Conservation (phyloP, 2,888 invertebrate genomes). For the Fragum fragum region DNA sequence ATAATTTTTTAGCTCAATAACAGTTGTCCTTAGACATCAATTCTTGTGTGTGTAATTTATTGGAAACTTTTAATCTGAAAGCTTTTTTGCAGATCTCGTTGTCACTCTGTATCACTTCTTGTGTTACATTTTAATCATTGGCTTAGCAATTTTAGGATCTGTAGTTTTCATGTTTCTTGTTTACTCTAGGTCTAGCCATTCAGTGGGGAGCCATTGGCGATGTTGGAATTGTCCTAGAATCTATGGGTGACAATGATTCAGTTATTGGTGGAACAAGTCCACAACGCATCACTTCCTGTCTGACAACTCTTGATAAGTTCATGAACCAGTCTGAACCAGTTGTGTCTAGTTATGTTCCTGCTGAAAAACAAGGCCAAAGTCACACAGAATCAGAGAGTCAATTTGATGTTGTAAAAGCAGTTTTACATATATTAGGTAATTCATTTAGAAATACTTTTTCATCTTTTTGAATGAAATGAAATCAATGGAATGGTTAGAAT, state of each 20-base stretch:
- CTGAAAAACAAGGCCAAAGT: conserved; percentile 91
- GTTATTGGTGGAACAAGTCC: conserved; percentile 99
- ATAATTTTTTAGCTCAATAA: no score
- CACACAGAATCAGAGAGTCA: conserved; percentile 82
- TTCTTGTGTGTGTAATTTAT: no score
- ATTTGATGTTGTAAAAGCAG: conserved; percentile 92
- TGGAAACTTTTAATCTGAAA: no score
- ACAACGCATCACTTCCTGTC: conserved; percentile 97
- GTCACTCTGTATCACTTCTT: no score
- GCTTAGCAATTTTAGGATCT: no score
- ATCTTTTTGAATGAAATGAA: no score
- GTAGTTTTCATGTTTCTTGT: no score
- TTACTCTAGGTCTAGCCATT: conserved; percentile 90
- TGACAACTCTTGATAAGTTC: conserved; percentile 95
- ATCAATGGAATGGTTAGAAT: neutral
- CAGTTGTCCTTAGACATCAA: no score
- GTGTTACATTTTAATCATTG: no score
- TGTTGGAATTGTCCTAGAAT: conserved; percentile 96
- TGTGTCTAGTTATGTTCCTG: conserved; percentile 91
- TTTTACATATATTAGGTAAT: conserved; percentile 94
- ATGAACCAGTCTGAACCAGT: conserved; percentile 92
- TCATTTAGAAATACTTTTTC: no score
- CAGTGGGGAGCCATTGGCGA: conserved; percentile 99
- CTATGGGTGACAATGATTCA: conserved; percentile 94
- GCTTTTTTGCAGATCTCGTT: no score